Conservation (phyloP, 2,888 invertebrate genomes). For the Melipona beecheii region DNA sequence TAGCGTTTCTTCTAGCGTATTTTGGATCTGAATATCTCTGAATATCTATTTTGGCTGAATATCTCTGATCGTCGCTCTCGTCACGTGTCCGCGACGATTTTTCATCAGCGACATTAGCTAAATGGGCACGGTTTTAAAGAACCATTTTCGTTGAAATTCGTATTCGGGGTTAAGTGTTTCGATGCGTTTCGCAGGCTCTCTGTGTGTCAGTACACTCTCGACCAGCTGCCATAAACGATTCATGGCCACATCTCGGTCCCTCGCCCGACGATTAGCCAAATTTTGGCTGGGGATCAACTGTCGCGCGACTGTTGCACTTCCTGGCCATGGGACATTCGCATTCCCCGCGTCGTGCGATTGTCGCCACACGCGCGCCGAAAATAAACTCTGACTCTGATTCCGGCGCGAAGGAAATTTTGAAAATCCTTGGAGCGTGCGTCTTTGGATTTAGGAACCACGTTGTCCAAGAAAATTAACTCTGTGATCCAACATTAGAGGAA, state of each 20-base stretch:
- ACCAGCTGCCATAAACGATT: constrained; percentile 27
- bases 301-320: neutral
- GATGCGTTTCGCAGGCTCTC: neutral
- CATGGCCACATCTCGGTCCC: constrained; percentile 5
- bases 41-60: too few relatives aligned
- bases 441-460: too few relatives aligned
- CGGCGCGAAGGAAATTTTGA: neutral
- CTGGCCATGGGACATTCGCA: neutral
- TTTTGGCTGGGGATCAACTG: constrained; percentile 27
- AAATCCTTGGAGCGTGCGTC: neutral
- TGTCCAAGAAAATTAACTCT: too few relatives aligned
- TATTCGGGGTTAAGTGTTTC: neutral
- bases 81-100: neutral
- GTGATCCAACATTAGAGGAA: too few relatives aligned
- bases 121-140: neutral
- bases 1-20: neutral
- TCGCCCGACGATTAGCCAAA: constrained; percentile 31
- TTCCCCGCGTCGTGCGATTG: neutral
- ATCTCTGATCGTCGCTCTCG: neutral
- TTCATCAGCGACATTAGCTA: too few relatives aligned
- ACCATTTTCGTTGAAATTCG: neutral
- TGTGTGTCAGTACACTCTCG: neutral
- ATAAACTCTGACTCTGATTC: neutral
- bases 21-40: neutral
- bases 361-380: neutral